A percentile compares a stretch with the other conserved stretches of the same genome.
Evolutionary conservation across 2,888 invertebrate genomes (phyloP).

Genomic region (Luperina testacea): DNA sequence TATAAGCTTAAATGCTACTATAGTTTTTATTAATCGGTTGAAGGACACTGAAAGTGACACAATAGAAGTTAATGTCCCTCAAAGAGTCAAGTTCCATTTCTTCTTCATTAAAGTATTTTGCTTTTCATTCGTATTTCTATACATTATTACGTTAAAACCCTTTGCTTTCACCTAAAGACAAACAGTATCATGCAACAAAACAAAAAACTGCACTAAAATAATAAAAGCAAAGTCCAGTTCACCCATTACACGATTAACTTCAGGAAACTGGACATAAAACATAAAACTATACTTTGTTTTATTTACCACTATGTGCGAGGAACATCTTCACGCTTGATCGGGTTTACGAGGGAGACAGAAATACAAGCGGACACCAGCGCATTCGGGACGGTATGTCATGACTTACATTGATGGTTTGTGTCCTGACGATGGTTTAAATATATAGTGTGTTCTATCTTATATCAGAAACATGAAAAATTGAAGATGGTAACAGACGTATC

Average conservation of each 20-base stretch:
- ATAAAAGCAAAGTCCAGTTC: constrained; percentile 20
- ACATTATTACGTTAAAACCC: not conserved
- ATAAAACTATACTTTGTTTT: constrained; percentile 55
- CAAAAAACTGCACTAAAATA: constrained; percentile 17
- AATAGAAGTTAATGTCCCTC: no score
- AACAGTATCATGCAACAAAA: not conserved
- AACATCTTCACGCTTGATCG: constrained; percentile 53
- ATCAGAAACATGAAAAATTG: not conserved
- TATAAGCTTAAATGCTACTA: no score
- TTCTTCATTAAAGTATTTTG: not conserved
- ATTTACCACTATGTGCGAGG: constrained; percentile 38
- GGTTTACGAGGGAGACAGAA: constrained; percentile 56
- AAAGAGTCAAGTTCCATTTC: not conserved
- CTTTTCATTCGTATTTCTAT: not conserved
- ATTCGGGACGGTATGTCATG: constrained; percentile 17
- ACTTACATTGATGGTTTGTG: constrained; percentile 12
- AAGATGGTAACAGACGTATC: not conserved
- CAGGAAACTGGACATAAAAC: constrained; percentile 51
- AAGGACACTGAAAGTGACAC: no score
- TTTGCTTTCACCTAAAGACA: not conserved
- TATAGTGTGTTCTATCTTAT: not conserved
- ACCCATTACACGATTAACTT: constrained; percentile 27
- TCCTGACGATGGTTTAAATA: not conserved
- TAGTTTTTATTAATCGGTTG: no score
- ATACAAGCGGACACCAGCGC: constrained; percentile 45